Evolutionary conservation across 2,113 vertebrate genomes (phyloP).

Genomic region (Ptychochromis oligacanthus): DNA sequence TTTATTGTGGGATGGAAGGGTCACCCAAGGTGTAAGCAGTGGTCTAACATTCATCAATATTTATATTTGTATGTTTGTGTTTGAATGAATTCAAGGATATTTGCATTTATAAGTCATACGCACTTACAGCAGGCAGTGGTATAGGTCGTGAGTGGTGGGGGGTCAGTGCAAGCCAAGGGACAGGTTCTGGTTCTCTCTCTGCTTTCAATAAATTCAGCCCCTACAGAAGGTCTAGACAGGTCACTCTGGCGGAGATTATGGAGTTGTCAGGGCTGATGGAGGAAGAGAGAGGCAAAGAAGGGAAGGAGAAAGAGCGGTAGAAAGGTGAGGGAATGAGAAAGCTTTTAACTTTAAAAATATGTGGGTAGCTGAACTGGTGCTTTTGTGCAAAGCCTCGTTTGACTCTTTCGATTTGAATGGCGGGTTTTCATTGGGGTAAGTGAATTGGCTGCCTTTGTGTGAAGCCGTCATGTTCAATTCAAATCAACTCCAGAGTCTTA

Average conservation of each 20-base stretch:
- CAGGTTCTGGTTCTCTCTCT: constrained; percentile 54
- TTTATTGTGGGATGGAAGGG: constrained; percentile 4
- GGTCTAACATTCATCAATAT: constrained; percentile 2
- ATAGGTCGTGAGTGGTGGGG: neutral
- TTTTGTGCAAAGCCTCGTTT: constrained; percentile 58
- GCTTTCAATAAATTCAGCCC: constrained; percentile 52
- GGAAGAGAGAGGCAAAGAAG: constrained; percentile 27
- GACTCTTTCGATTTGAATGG: constrained; percentile 64
- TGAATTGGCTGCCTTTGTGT: constrained; percentile 57
- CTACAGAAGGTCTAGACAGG: constrained; percentile 47
- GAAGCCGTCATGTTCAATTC: constrained; percentile 62
- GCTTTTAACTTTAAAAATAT: constrained; percentile 64
- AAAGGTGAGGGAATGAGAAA: constrained; percentile 27
- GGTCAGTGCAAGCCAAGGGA: constrained; percentile 44
- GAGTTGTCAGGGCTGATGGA: constrained; percentile 51
- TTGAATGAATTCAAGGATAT: neutral
- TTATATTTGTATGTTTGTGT: constrained; percentile 1
- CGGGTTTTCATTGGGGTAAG: constrained; percentile 53
- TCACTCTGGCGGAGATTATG: constrained; percentile 54
- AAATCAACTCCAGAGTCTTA: constrained; percentile 57
- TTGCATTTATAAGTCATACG: neutral
- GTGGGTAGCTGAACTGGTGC: constrained; percentile 49
- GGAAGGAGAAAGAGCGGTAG: constrained; percentile 17
- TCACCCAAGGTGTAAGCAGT: constrained; percentile 1
- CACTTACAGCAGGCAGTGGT: neutral